Percentiles rank a stretch among this genome's conserved stretches.
Evolutionary conservation across 2,888 invertebrate genomes (phyloP).

Genomic region (Cryptocephalus primarius): DNA sequence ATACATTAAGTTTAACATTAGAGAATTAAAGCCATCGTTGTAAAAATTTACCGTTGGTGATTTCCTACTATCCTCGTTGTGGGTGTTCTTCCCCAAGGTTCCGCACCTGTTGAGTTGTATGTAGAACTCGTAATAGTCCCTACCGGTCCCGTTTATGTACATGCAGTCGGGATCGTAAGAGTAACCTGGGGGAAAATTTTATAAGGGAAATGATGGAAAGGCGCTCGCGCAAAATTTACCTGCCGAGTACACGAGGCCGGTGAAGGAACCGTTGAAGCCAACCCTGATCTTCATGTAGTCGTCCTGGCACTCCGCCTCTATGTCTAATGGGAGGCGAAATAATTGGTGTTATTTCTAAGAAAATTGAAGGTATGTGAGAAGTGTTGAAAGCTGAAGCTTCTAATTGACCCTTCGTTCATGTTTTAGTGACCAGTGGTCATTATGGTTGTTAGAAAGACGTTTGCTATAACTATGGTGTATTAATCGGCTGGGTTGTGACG

Average conservation of each 20-base stretch:
- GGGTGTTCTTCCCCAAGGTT: conserved; percentile 78
- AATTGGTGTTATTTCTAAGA: no score
- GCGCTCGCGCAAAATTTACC: conserved; percentile 38
- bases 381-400: no score
- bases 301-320: conserved; percentile 91
- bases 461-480: no score
- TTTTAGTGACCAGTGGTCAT: no score
- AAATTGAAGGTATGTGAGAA: no score
- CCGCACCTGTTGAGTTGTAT: conserved; percentile 88
- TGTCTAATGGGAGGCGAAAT: conserved; percentile 48
- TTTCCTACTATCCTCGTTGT: conserved; percentile 74
- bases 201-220: neutral
- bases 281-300: conserved; percentile 92
- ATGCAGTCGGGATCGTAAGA: conserved; percentile 91
- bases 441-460: no score
- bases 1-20: conserved; percentile 3
- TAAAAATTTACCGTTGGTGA: conserved; percentile 66
- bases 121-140: conserved; percentile 87
- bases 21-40: neutral
- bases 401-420: no score
- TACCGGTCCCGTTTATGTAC: conserved; percentile 86
- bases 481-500: no score
- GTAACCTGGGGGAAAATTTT: conserved; percentile 51
- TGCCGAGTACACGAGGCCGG: conserved; percentile 81
- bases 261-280: conserved; percentile 84